phyloP scores from a whole-genome alignment of 2,888 invertebrate species.

The Dryobotodes eremita region DNA sequence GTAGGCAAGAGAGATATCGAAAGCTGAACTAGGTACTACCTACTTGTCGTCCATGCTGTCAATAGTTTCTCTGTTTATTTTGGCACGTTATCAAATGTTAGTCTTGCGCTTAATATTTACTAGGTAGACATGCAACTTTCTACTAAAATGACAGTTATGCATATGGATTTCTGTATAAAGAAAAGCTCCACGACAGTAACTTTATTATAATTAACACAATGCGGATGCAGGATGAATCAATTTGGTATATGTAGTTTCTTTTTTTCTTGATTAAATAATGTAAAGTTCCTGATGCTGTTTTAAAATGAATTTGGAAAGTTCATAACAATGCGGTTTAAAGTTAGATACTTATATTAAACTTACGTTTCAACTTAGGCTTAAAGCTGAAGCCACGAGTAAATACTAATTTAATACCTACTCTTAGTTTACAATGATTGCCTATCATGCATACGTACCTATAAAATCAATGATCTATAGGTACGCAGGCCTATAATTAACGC shows the following conservation, averaged over 20 bases:
- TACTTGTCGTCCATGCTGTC: conserved; percentile 41
- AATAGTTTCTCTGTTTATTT: conserved; percentile 62
- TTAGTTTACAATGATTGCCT: conserved; percentile 1
- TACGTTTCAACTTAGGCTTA: background rate
- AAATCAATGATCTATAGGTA: conserved; percentile 17
- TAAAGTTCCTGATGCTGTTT: background rate
- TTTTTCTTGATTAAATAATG: background rate
- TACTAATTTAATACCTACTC: background rate
- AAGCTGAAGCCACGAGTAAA: no score
- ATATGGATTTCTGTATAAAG: conserved; percentile 28
- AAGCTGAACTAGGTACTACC: conserved; percentile 62
- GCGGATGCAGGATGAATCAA: conserved; percentile 17
- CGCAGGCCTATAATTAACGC: conserved; percentile 11
- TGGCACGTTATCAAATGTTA: conserved; percentile 65
- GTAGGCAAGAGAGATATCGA: conserved; percentile 65
- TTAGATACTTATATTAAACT: background rate
- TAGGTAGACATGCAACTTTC: conserved; percentile 63
- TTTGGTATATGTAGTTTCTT: background rate
- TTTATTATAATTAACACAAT: conserved; percentile 16
- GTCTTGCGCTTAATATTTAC: conserved; percentile 54
- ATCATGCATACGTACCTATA: background rate
- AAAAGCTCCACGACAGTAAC: conserved; percentile 28
- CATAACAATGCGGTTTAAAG: no score
- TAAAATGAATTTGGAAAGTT: background rate
- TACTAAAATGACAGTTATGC: conserved; percentile 44